Percentiles rank a stretch among this genome's conserved stretches.
Conservation (phyloP, 2,113 vertebrate genomes). For the Amblyopsis rosae region DNA sequence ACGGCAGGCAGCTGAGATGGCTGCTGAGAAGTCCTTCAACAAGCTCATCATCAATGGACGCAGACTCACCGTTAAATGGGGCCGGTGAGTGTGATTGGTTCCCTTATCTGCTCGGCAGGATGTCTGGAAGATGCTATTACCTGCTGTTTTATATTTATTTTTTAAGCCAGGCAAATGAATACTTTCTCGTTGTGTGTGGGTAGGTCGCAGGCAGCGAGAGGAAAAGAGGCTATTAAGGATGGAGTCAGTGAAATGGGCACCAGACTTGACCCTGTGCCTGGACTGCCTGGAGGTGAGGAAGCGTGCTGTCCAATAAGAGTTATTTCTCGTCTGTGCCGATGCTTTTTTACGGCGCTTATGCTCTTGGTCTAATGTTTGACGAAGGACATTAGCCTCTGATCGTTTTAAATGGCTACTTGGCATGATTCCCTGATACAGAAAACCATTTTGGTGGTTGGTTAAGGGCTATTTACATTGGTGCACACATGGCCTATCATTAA, state of each 20-base stretch:
- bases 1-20: constrained; percentile 88
- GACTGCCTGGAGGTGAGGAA: constrained; percentile 87
- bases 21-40: constrained; percentile 98
- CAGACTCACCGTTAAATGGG: constrained; percentile 97
- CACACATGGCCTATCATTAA: too few relatives aligned
- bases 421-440: background rate
- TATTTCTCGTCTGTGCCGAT: background rate
- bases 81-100: constrained; percentile 80
- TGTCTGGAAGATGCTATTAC: background rate
- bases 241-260: constrained; percentile 88
- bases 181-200: background rate
- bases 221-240: constrained; percentile 89
- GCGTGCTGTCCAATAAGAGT: background rate
- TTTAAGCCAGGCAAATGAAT: background rate
- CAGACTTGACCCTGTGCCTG: constrained; percentile 92
- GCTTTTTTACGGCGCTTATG: too few relatives aligned
- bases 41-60: constrained; percentile 96
- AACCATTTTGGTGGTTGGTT: background rate
- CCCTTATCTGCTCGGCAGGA: background rate
- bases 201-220: constrained; percentile 92
- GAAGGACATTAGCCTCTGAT: background rate
- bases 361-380: too few relatives aligned
- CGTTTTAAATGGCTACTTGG: background rate
- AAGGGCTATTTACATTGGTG: background rate
- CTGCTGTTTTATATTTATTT: background rate